Evolutionary conservation across 1,140 invertebrate genomes (phyloP).

Genomic region (Zaprionus gabonicus): DNA sequence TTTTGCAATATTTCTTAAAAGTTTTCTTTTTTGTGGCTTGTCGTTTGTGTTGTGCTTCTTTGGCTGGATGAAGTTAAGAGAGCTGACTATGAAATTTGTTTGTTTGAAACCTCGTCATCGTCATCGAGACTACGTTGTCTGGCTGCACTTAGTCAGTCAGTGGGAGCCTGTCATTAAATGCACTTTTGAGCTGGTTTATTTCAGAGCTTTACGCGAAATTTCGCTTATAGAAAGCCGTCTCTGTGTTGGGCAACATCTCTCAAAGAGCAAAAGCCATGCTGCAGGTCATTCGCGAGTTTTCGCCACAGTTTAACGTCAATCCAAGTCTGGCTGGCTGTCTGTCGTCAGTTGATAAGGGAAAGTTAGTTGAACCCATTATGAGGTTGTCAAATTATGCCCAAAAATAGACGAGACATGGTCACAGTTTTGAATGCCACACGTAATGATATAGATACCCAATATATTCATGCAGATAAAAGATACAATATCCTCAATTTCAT

Average conservation of each 20-base stretch:
- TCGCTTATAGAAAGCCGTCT: too few relatives aligned
- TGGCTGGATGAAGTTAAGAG: conserved; percentile 36
- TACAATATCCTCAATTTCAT: conserved; percentile 12
- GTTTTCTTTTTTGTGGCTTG: conserved; percentile 48
- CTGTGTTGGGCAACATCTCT: conserved; percentile 28
- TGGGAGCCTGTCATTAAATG: conserved; percentile 66
- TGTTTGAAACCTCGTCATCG: conserved; percentile 16
- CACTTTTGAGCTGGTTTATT: conserved; percentile 62
- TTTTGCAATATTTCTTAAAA: conserved; percentile 30
- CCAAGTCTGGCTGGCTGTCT: conserved; percentile 23
- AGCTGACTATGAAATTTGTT: conserved; percentile 37
- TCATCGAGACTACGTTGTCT: conserved; percentile 1
- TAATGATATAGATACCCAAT: conserved; percentile 32
- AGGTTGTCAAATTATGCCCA: conserved; percentile 63
- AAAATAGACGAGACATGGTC: conserved; percentile 48
- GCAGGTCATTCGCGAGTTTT: conserved; percentile 49
- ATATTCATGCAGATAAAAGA: conserved; percentile 17
- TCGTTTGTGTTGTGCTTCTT: conserved; percentile 23
- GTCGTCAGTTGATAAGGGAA: conserved; percentile 69
- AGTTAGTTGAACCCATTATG: conserved; percentile 75
- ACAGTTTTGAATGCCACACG: conserved; percentile 50
- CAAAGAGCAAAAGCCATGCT: conserved; percentile 46
- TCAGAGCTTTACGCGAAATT: too few relatives aligned
- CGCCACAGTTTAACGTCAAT: conserved; percentile 5
- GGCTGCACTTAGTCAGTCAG: conserved; percentile 31